These are phyloP conservation scores for Drosophila stalkeri DNA, from an alignment of 2,888 invertebrate species.

Conservation along the genomic window DNA sequence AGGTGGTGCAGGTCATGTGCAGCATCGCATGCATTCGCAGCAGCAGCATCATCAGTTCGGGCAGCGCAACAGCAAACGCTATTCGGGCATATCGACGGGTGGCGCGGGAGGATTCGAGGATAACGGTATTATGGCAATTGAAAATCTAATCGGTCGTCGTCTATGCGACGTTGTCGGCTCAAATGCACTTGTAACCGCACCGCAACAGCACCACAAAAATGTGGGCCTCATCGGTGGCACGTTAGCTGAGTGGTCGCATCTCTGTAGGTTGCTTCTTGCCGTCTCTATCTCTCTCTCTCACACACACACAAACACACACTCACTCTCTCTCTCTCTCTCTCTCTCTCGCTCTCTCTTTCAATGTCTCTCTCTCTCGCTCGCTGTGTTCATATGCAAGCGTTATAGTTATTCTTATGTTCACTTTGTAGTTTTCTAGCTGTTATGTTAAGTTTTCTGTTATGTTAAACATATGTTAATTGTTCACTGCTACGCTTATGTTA, in stretches of 20 bases:
- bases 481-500: conserved; percentile 20
- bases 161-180: conserved; percentile 78
- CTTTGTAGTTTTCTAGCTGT: conserved; percentile 11
- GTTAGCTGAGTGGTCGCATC: conserved; percentile 84
- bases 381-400: conserved; percentile 18
- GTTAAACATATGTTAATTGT: conserved; percentile 10
- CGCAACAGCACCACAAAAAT: conserved; percentile 76
- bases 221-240: conserved; percentile 84
- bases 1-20: conserved; percentile 22
- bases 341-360: conserved; percentile 11
- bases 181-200: conserved; percentile 64
- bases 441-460: conserved; percentile 5
- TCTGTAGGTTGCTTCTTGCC: conserved; percentile 85
- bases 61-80: conserved; percentile 76
- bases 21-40: conserved; percentile 46
- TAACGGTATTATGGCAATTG: conserved; percentile 84
- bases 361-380: conserved; percentile 4
- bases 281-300: conserved; percentile 5
- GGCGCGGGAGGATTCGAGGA: conserved; percentile 70
- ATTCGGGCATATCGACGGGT: conserved; percentile 67
- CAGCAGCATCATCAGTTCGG: conserved; percentile 54
- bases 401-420: conserved; percentile 4
- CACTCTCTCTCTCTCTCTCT: background rate
- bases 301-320: background rate
- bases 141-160: conserved; percentile 84